Evolutionary conservation across 2,797 vertebrate genomes (phyloP).

Genomic region (Lophotriccus pileatus): DNA sequence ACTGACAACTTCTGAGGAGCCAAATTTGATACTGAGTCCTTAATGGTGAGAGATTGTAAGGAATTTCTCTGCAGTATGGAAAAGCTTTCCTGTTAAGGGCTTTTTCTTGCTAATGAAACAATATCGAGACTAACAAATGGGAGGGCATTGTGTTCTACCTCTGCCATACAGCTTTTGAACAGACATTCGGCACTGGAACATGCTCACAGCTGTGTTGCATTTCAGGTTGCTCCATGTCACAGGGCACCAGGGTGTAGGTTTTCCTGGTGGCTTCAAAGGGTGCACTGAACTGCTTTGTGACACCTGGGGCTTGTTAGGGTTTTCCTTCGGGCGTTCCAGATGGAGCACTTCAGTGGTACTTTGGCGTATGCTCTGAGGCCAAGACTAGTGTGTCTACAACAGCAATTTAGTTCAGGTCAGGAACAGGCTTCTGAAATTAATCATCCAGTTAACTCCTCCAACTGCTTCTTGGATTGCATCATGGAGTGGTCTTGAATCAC

Average conservation of each 20-base stretch:
- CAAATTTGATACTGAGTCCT: not conserved
- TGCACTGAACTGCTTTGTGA: not conserved
- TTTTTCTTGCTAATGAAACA: not conserved
- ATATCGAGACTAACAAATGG: not conserved
- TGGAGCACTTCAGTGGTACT: not conserved
- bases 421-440: constrained; percentile 6
- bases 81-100: not conserved
- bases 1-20: not conserved
- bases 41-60: not conserved
- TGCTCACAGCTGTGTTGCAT: not conserved
- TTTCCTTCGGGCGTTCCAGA: not conserved
- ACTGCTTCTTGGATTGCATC: constrained; percentile 13
- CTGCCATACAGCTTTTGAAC: not conserved
- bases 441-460: constrained; percentile 20
- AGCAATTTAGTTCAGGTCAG: constrained; percentile 21
- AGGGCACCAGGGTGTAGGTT: not conserved
- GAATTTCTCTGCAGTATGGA: not conserved
- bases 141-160: not conserved
- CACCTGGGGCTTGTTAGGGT: constrained; percentile 38
- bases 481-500: not conserved
- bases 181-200: not conserved
- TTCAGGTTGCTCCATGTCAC: constrained; percentile 9
- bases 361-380: not conserved
- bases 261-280: constrained; percentile 34
- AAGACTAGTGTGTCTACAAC: not conserved